phyloP scores from a whole-genome alignment of 2,113 vertebrate genomes.

The Genyomyrus donnyi region DNA sequence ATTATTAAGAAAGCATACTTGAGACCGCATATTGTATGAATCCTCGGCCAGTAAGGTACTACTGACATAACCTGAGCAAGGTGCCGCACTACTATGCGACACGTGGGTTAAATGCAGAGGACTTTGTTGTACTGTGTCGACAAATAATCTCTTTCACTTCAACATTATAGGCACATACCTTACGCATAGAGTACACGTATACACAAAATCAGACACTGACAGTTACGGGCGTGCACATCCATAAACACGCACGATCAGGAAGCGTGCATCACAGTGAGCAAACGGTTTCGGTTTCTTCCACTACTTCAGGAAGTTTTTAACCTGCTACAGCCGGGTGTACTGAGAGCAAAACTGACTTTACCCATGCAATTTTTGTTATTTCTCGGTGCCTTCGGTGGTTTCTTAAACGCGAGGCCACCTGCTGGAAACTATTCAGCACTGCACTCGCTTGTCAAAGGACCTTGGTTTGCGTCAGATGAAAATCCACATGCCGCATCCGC shows the following conservation, averaged over 20 bases:
- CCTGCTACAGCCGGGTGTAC: not conserved
- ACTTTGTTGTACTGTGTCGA: too few relatives aligned
- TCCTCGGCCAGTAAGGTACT: too few relatives aligned
- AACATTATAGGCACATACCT: not conserved
- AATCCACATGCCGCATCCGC: too few relatives aligned
- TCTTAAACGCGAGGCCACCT: not conserved
- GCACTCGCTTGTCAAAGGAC: not conserved
- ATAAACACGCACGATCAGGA: not conserved
- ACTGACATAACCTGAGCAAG: too few relatives aligned
- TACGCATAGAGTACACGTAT: not conserved
- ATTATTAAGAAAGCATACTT: too few relatives aligned
- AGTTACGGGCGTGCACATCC: not conserved
- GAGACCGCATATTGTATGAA: too few relatives aligned
- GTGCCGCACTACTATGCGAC: too few relatives aligned
- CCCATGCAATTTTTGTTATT: not conserved
- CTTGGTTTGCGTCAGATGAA: not conserved
- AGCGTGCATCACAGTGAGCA: not conserved
- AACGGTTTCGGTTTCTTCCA: not conserved
- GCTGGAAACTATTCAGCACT: not conserved
- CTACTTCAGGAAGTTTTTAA: not conserved
- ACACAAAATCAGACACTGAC: not conserved
- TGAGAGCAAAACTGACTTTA: not conserved
- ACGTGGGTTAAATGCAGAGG: too few relatives aligned
- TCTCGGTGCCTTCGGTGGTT: not conserved
- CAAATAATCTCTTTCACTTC: too few relatives aligned